phyloP scores from a whole-genome alignment of 1,140 invertebrate species.

The Patella vulgata region DNA sequence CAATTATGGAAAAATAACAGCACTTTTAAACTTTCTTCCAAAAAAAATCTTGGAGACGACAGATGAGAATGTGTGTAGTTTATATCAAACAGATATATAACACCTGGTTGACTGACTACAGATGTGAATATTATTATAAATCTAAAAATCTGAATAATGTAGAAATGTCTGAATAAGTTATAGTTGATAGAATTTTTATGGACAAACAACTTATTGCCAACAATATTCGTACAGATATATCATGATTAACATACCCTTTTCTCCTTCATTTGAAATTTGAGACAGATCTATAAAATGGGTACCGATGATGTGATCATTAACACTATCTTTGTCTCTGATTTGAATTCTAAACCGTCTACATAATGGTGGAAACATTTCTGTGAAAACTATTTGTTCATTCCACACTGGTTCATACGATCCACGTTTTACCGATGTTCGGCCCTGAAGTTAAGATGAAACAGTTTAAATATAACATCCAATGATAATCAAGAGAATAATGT shows the following conservation, averaged over 20 bases:
- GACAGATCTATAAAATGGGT: conserved; percentile 66
- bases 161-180: too few species aligned
- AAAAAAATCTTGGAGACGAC: too few species aligned
- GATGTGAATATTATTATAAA: too few species aligned
- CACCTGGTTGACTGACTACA: too few species aligned
- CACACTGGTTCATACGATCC: conserved; percentile 64
- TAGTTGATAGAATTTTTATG: too few species aligned
- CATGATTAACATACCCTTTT: conserved; percentile 57
- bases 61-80: too few species aligned
- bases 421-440: conserved; percentile 63
- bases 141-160: too few species aligned
- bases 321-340: conserved; percentile 61
- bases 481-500: background rate
- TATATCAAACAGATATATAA: too few species aligned
- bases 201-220: too few species aligned
- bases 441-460: conserved; percentile 39
- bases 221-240: too few species aligned
- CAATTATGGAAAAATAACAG: too few species aligned
- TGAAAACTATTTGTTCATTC: conserved; percentile 66
- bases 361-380: conserved; percentile 67
- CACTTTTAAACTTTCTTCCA: too few species aligned
- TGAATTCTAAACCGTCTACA: conserved; percentile 63
- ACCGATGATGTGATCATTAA: conserved; percentile 66
- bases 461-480: background rate
- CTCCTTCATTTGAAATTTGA: conserved; percentile 63